Percentiles rank a stretch among this genome's conserved stretches.
These are phyloP conservation scores for Eupeodes latifasciatus DNA, from an alignment of 2,888 invertebrate species.

Conservation along the genomic window DNA sequence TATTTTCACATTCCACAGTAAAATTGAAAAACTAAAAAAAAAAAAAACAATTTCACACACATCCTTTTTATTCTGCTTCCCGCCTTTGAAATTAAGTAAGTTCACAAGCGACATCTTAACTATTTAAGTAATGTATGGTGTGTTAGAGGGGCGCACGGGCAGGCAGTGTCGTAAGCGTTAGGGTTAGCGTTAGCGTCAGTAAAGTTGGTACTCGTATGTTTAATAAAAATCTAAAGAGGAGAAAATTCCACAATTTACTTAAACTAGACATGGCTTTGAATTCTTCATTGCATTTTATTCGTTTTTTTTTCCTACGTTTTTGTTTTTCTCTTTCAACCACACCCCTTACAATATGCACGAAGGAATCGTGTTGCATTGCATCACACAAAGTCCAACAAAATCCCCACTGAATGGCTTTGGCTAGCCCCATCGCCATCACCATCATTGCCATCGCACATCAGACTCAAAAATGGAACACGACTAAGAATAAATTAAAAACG, in stretches of 20 bases:
- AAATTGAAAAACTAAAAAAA: neutral
- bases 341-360: neutral
- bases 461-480: constrained; percentile 33
- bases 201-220: constrained; percentile 7
- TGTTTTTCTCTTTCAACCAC: neutral
- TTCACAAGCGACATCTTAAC: constrained; percentile 57
- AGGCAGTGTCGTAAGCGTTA: no score
- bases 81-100: constrained; percentile 59
- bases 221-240: constrained; percentile 3
- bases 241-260: constrained; percentile 52
- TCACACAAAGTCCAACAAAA: constrained; percentile 18
- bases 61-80: neutral
- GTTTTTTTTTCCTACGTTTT: neutral
- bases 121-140: constrained; percentile 40
- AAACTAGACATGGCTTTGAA: constrained; percentile 58
- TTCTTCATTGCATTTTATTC: constrained; percentile 41
- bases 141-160: no score
- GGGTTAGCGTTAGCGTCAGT: neutral
- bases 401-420: constrained; percentile 14
- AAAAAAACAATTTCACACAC: neutral
- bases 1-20: neutral
- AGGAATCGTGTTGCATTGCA: no score
- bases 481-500: constrained; percentile 72
- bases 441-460: neutral
- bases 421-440: neutral